Evolutionary conservation across 2,113 vertebrate genomes (phyloP), one percentile per base, ranked within the genome.

Genomic region (Talpa occidentalis): DNA sequence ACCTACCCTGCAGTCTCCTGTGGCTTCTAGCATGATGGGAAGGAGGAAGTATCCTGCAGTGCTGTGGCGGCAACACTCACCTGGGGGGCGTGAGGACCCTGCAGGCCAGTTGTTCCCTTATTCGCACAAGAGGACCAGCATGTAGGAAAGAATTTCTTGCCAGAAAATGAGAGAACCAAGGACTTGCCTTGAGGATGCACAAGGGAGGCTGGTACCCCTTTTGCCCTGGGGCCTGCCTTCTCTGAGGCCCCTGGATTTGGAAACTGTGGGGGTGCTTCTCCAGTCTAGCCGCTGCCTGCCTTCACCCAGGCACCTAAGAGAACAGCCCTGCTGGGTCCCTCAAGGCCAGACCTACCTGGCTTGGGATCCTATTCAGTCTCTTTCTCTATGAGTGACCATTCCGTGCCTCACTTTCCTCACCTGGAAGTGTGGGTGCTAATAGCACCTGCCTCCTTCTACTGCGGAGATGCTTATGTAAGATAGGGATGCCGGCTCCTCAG

Each of bases 401-500:
- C 35, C 5, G 6, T 54, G 72, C 35, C 91, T 80, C 67, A 1
- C 42, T 90, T 9, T 49, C 12, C 47, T 49, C 47, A 49, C 7
- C 12, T 10, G 8, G 7, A 32, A 44, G 16, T 11, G 26, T 37
- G n/a, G 66, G 0, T 56, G 11, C 3, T 2, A 35, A n/a, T 10
- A 21, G 60, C 0, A 15, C 74, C 22, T 14, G 11, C 56, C 19
- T 30, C 54, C 30, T 56, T 12, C 35, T 0, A 6, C 2, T 32
- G 9, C 17, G 30, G 69, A 64, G 67, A 69, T 1, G 44, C 62
- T 7, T 22, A 44, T 21, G 3, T 56, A 32, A 54, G 54, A 49
- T 1, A 3, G 0, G 22, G 44, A 5, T 2, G 64, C 5, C 4
- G 6, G 2, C 26, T 0, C 8, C 69, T 14, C 2, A n/a, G 56